Evolutionary conservation across 2,113 vertebrate genomes (phyloP).

Genomic region (Macrotis lagotis): DNA sequence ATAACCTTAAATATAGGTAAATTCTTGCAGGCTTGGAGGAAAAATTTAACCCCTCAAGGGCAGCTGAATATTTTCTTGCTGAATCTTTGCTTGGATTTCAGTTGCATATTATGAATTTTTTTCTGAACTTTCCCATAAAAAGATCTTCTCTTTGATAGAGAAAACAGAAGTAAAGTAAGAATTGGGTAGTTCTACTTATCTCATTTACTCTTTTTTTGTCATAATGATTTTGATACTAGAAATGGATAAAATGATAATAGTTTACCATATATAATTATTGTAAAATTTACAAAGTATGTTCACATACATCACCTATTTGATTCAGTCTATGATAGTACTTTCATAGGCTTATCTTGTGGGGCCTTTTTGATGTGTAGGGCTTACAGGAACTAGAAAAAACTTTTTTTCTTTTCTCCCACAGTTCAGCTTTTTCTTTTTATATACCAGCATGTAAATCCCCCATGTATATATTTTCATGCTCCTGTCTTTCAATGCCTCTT

Average conservation of each 20-base stretch:
- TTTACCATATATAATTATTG: neutral
- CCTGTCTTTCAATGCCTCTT: neutral
- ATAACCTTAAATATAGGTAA: neutral
- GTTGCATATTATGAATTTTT: neutral
- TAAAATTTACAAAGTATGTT: neutral
- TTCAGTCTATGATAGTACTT: neutral
- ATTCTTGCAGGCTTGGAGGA: neutral
- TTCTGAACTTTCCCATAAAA: neutral
- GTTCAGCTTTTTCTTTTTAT: neutral
- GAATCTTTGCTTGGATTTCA: neutral
- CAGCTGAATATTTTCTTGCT: neutral
- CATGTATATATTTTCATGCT: neutral
- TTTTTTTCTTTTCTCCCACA: neutral
- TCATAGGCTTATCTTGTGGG: neutral
- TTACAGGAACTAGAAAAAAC: neutral
- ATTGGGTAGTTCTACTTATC: neutral
- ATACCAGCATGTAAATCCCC: conserved; percentile 1
- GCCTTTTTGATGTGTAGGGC: neutral
- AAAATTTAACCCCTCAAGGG: neutral
- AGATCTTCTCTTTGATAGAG: neutral
- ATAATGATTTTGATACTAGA: neutral
- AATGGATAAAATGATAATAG: neutral
- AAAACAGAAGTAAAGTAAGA: neutral
- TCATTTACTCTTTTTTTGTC: neutral
- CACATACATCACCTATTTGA: neutral